These are phyloP conservation scores for Crypturellus undulatus DNA, from an alignment of 2,113 vertebrate species.

Conservation along the genomic window DNA sequence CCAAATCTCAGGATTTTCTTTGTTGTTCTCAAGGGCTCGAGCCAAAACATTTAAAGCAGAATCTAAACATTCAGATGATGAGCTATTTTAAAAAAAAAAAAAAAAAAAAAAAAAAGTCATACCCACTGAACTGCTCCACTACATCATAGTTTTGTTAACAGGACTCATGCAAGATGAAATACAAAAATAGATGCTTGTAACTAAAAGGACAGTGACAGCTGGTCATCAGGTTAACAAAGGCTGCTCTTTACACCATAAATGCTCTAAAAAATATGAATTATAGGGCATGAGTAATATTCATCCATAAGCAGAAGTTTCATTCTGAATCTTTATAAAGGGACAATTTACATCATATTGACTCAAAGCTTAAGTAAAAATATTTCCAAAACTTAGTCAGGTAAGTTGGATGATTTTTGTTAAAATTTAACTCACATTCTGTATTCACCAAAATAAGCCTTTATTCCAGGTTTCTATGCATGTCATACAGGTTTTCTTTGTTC, in stretches of 20 bases:
- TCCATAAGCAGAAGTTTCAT: not conserved
- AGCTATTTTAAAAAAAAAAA: constrained; percentile 74
- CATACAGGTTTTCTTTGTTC: not conserved
- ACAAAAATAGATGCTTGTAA: not conserved
- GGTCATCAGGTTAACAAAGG: fast-evolving
- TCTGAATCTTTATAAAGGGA: not conserved
- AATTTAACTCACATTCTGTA: not conserved
- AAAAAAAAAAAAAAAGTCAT: not conserved
- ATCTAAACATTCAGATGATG: constrained; percentile 88
- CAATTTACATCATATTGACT: not conserved
- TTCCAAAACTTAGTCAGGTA: not conserved
- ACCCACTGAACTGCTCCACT: not conserved
- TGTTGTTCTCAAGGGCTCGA: constrained; percentile 94
- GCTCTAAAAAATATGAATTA: not conserved
- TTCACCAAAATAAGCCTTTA: not conserved
- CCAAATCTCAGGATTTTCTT: constrained; percentile 94
- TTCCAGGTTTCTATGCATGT: not conserved
- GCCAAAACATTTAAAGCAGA: constrained; percentile 94
- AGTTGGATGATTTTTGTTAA: not conserved
- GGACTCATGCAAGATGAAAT: not conserved
- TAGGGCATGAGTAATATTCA: not conserved
- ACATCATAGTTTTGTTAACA: not conserved
- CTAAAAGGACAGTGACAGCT: not conserved
- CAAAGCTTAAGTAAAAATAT: not conserved
- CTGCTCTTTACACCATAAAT: not conserved